Evolutionary conservation across 2,888 invertebrate genomes (phyloP), one percentile per base, ranked within the genome.

Genomic region (Rhagonycha fulva): DNA sequence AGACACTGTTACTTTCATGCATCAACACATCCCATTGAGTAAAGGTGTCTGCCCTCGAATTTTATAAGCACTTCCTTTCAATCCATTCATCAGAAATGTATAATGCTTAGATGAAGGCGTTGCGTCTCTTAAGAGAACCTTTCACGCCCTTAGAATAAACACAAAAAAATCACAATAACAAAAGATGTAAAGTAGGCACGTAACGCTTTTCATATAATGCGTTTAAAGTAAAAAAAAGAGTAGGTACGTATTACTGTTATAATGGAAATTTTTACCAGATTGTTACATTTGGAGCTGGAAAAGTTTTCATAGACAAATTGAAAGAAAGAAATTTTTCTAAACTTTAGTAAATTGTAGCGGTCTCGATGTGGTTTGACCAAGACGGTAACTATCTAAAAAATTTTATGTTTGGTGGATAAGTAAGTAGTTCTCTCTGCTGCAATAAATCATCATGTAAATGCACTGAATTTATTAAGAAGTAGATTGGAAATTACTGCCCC

Each of bases 151-250:
- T 74, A 80, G 79, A 80, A 80, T 77, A 79, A 77, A 80, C 76
- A 80, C 77, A 79, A 80, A 80, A 80, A 80, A 78, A 76, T 74
- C 72, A 78, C 79, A 78, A 80, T 79, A 79, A 82, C 82, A 81
- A 80, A 81, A 78, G 82, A 82, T 81, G 80, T 79, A 81, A 82
- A 82, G 79, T 78, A 80, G 80, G 81, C 81, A 79, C 81, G 80
- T 82, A 78, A 75, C 71, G 74, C 78, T 76, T 78, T 78, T 74
- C 68, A 72, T 70, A 77, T 81, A 78, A 76, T 74, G 71, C 75
- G 76, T 76, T 73, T 62, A 69, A 71, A 71, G 74, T 73, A 72
- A 71, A 66, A 66, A 77, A 68, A 74, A 73, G 74, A 75, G 67
- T 71, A 68, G 74, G 26, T 72, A 67, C 70, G 71, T 69, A 68